Conservation (phyloP, 2,113 vertebrate species). For the Capreolus pygargus region DNA sequence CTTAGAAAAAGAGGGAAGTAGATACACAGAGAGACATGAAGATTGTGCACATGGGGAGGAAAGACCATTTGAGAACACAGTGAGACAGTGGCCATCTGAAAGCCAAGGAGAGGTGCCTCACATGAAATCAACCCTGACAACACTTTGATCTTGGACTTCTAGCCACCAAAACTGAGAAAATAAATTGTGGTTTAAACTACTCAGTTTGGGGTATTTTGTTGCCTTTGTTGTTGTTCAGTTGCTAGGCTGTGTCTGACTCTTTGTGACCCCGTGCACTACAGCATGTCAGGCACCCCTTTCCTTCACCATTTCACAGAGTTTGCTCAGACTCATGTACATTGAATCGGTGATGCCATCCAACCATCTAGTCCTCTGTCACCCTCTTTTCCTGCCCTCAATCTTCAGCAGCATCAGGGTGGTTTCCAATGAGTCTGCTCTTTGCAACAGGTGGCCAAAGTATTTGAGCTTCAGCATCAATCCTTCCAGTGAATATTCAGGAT, state of each 20-base stretch:
- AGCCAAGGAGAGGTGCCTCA: neutral
- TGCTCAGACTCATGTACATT: neutral
- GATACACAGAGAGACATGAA: neutral
- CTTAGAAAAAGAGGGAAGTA: neutral
- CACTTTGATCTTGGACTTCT: neutral
- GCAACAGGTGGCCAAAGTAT: neutral
- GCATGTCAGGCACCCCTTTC: neutral
- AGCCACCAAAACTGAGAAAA: neutral
- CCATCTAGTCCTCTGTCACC: neutral
- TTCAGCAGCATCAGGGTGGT: accelerated
- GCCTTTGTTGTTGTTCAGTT: neutral
- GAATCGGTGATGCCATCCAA: neutral
- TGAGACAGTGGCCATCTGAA: neutral
- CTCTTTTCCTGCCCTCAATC: neutral
- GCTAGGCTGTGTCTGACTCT: neutral
- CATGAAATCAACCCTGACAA: neutral
- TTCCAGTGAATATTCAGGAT: neutral
- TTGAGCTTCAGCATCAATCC: neutral
- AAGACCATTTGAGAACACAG: neutral
- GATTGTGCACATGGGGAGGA: neutral
- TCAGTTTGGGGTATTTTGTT: neutral
- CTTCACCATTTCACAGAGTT: neutral
- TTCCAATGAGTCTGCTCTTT: neutral
- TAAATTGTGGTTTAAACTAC: neutral
- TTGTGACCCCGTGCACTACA: neutral